phyloP scores from a whole-genome alignment of 2,888 invertebrate genomes.

The Panorpa germanica region DNA sequence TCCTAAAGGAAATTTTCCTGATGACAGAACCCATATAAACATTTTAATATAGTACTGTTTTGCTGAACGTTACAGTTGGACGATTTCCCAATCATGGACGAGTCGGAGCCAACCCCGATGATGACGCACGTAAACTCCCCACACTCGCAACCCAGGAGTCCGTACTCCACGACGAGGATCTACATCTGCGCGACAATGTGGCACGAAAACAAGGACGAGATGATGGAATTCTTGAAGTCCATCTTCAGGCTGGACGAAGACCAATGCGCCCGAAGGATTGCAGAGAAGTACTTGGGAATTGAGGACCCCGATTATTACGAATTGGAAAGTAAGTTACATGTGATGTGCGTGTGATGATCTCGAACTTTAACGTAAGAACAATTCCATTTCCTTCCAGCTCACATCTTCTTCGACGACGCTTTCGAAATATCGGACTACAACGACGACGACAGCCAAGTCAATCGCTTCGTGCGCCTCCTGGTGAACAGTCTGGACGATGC shows the following conservation, averaged over 20 bases:
- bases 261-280: conserved; percentile 70
- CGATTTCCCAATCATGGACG: no score
- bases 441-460: conserved; percentile 54
- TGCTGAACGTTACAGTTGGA: conserved; percentile 11
- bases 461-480: conserved; percentile 59
- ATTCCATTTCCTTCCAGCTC: conserved; percentile 27
- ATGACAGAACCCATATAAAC: no score
- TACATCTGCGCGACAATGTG: conserved; percentile 88
- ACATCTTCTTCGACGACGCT: conserved; percentile 77
- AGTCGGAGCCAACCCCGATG: no score
- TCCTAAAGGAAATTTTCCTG: no score
- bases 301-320: conserved; percentile 72
- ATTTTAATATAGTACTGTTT: no score
- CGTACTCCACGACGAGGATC: no score
- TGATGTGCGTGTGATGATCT: no score
- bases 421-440: conserved; percentile 42
- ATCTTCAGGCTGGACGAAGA: conserved; percentile 78
- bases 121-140: no score
- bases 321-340: conserved; percentile 56
- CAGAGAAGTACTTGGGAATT: conserved; percentile 55
- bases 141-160: no score
- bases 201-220: conserved; percentile 82
- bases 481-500: conserved; percentile 56
- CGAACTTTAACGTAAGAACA: no score
- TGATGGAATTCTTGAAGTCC: conserved; percentile 81